Conservation (phyloP, 2,113 vertebrate species). For the Nettapus auritus region DNA sequence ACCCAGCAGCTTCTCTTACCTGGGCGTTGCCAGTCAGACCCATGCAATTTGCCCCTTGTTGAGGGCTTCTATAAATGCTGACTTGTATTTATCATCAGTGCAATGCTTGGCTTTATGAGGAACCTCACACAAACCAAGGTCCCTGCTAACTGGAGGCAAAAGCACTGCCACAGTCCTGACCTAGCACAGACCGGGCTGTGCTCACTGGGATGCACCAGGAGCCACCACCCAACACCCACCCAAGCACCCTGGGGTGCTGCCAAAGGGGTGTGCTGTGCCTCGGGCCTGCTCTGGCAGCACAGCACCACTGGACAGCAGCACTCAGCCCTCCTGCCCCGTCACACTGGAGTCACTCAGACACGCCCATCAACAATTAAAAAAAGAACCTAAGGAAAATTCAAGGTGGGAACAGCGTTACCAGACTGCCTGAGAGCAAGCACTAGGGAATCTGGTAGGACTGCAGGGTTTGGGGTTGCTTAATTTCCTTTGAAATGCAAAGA, state of each 20-base stretch:
- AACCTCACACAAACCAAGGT: background rate
- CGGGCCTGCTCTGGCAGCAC: background rate
- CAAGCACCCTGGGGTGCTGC: background rate
- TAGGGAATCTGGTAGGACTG: background rate
- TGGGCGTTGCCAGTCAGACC: background rate
- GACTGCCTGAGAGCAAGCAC: background rate
- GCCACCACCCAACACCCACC: fast-evolving
- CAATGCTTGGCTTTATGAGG: background rate
- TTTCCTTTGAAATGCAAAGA: background rate
- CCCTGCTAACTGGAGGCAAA: background rate
- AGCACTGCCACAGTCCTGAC: fast-evolving
- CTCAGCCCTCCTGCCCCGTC: fast-evolving
- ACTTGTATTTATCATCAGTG: background rate
- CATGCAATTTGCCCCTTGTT: background rate
- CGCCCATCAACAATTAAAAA: background rate
- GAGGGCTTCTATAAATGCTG: background rate
- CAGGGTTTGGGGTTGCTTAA: background rate
- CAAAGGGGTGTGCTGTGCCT: background rate
- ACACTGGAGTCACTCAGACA: background rate
- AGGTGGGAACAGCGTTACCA: background rate
- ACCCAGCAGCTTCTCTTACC: background rate
- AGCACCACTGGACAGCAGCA: background rate
- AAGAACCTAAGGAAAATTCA: background rate
- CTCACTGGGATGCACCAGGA: background rate
- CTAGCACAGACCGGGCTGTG: fast-evolving